Percentiles rank a stretch among this genome's conserved stretches.
These are phyloP conservation scores for Bombus fervidus DNA, from an alignment of 1,140 invertebrate species.

Conservation along the genomic window DNA sequence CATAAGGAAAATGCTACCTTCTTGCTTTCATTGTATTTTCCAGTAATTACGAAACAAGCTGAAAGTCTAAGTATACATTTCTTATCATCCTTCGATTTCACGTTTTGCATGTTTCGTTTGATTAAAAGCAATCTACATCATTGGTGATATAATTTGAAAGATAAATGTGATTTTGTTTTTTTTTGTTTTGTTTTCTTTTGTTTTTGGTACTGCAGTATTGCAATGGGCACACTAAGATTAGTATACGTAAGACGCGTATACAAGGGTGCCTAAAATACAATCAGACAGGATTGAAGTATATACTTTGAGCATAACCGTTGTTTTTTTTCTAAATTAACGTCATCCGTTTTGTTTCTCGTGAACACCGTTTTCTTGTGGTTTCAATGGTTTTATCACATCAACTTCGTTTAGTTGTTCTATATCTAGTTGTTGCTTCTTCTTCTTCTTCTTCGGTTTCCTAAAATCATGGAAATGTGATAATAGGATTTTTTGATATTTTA, in stretches of 20 bases:
- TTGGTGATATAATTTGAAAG: conserved; percentile 13
- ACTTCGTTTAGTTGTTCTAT: conserved; percentile 67
- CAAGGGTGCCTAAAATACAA: conserved; percentile 41
- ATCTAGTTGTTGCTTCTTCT: conserved; percentile 70
- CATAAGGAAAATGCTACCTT: conserved; percentile 14
- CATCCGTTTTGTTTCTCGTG: conserved; percentile 77
- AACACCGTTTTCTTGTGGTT: conserved; percentile 73
- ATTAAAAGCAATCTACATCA: conserved; percentile 8
- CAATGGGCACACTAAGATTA: conserved; percentile 15
- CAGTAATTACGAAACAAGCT: neutral
- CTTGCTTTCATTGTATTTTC: conserved; percentile 14
- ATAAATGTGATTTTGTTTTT: neutral
- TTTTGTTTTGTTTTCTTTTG: neutral
- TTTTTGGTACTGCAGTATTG: conserved; percentile 7
- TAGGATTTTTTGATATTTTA: neutral
- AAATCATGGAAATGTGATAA: neutral
- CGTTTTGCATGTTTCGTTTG: neutral
- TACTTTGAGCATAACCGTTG: conserved; percentile 61
- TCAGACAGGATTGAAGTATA: conserved; percentile 56
- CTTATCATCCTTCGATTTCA: neutral
- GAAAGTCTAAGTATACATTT: neutral
- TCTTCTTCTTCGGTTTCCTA: conserved; percentile 65
- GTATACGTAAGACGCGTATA: conserved; percentile 7
- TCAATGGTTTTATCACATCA: conserved; percentile 73
- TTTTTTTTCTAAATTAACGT: conserved; percentile 46